Evolutionary conservation across 2,113 vertebrate genomes (phyloP), one percentile per base, ranked within the genome.

Genomic region (Pyxicephalus adspersus): DNA sequence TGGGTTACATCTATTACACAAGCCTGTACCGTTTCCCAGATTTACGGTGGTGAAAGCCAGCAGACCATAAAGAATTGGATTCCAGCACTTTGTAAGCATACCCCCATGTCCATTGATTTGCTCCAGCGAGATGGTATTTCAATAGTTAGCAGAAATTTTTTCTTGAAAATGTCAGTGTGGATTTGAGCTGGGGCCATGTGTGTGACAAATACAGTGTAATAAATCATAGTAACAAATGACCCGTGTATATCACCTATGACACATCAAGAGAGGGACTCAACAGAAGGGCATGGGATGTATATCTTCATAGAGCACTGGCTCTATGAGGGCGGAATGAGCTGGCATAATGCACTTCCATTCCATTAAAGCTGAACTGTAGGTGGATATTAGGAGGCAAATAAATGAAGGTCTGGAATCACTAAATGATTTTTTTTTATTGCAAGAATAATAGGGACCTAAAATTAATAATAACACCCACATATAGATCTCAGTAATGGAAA

Each of bases 181-280:
- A 76, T 64, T 29, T 65, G 50, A 20, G 61, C 61, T 29, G 51
- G 34, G 25, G 64, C 64, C 23, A 4, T 34, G 22, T 19, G n/a
- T 50, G 52, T 80, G 65, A 80, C 28, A n/a, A 13, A 17, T 34
- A 19, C 50, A 25, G 64, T 23, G 15, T n/a, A 66, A 58, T 80
- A 60, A 38, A 60, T 80, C 54, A 22, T 54, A 45, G 22, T 63
- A 80, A 58, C 57, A 72, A 63, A 63, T 71, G 57, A 60, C 45
- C 65, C 55, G 25, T 71, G 65, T n/a, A 31, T 34, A 70, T 80
- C 65, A 60, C 77, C 66, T 71, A 7, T 80, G 57, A 80, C 66
- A 63, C 77, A 64, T 52, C 20, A 34, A 34, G 38, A 80, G 66
- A 80, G 52, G 77, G 23, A 72, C 34, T 71, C 2, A 20, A 19